Evolutionary conservation across 2,113 vertebrate genomes (phyloP).

Genomic region (Cheilinus undulatus): DNA sequence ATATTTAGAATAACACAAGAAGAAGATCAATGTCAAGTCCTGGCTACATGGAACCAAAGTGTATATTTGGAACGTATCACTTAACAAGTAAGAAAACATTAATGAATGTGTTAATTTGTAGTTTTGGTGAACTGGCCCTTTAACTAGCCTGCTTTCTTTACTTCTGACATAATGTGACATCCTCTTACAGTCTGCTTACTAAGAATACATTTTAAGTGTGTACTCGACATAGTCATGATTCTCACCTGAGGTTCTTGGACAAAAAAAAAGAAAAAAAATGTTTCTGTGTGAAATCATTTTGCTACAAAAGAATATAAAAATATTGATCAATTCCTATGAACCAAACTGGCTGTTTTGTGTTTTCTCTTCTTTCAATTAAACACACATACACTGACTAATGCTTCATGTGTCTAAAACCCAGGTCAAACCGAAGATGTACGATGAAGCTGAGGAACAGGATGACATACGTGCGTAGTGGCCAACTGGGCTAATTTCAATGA

Average conservation of each 20-base stretch:
- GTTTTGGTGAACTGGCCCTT: constrained; percentile 39
- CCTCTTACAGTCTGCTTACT: constrained; percentile 61
- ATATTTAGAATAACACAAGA: background rate
- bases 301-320: constrained; percentile 86
- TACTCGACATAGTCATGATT: constrained; percentile 80
- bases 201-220: constrained; percentile 73
- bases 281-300: constrained; percentile 85
- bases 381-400: background rate
- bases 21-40: background rate
- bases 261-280: constrained; percentile 66
- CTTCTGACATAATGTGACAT: constrained; percentile 45
- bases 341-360: constrained; percentile 65
- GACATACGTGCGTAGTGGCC: no score
- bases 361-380: constrained; percentile 46
- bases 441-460: no score
- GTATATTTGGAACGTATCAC: background rate
- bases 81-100: background rate
- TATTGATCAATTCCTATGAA: constrained; percentile 78
- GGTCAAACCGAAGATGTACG: no score
- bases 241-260: constrained; percentile 76
- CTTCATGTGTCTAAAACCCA: background rate
- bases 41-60: constrained; percentile 7
- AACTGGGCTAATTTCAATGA: no score
- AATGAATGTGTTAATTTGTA: background rate
- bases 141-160: constrained; percentile 22